phyloP scores from a whole-genome alignment of 2,113 vertebrate genomes.

The Engystomops pustulosus region DNA sequence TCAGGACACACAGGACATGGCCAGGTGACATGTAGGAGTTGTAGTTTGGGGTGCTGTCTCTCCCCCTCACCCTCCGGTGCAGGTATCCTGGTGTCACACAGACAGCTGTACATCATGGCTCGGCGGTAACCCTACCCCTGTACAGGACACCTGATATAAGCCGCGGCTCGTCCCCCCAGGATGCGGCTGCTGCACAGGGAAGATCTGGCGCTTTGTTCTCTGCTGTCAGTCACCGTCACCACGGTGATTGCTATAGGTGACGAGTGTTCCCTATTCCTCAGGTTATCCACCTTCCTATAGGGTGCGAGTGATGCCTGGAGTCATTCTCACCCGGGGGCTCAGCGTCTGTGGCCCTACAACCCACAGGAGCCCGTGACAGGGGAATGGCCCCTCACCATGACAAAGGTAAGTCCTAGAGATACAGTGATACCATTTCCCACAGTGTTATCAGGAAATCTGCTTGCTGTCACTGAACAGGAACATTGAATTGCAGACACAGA shows the following conservation, averaged over 20 bases:
- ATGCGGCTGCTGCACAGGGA: slow-evolving; percentile 23
- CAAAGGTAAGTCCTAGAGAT: slow-evolving; percentile 45
- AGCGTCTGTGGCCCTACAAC: neutral
- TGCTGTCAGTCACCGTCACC: neutral
- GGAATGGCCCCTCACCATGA: slow-evolving; percentile 50
- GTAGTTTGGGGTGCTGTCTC: neutral
- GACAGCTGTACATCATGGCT: slow-evolving; percentile 50
- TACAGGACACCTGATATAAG: slow-evolving; percentile 34
- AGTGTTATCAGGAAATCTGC: neutral
- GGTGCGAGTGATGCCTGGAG: neutral
- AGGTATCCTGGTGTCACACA: slow-evolving; percentile 11
- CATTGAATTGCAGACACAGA: neutral
- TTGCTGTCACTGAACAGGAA: neutral
- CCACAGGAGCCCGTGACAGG: neutral
- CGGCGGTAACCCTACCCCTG: slow-evolving; percentile 29
- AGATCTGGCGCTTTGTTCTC: neutral
- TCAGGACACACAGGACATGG: too few relatives aligned
- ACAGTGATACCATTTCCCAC: too few relatives aligned
- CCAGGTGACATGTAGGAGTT: too few relatives aligned
- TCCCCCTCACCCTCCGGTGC: neutral
- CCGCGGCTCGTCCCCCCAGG: slow-evolving; percentile 24
- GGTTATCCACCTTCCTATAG: neutral
- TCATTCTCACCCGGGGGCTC: too few relatives aligned
- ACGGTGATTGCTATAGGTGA: neutral
- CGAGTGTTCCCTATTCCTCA: neutral